Conservation (phyloP, 1,140 invertebrate genomes). For the Drosophila santomea region DNA sequence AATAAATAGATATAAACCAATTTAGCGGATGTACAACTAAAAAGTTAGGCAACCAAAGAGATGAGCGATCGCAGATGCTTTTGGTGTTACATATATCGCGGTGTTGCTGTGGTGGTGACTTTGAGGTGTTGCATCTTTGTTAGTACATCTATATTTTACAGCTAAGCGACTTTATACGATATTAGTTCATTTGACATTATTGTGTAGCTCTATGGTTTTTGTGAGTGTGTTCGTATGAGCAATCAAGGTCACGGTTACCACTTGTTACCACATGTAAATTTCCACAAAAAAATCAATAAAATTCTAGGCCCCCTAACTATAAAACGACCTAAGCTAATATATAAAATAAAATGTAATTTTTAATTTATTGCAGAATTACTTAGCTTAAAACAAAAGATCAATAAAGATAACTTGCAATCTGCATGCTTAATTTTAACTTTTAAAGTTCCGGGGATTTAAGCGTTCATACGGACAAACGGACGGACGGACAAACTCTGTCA, state of each 20-base stretch:
- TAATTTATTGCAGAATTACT: too few species aligned
- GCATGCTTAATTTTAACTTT: too few species aligned
- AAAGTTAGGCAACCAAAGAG: slow-evolving; percentile 24
- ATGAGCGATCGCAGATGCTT: slow-evolving; percentile 53
- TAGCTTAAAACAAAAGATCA: too few species aligned
- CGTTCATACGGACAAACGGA: too few species aligned
- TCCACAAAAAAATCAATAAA: too few species aligned
- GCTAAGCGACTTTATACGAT: slow-evolving; percentile 42
- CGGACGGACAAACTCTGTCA: too few species aligned
- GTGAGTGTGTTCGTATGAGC: background rate
- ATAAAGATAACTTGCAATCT: too few species aligned
- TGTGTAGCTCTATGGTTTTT: background rate
- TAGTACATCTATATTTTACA: slow-evolving; percentile 41
- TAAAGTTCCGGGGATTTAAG: too few species aligned
- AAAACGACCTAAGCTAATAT: background rate
- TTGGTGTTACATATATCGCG: slow-evolving; percentile 24
- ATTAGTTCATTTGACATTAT: slow-evolving; percentile 18
- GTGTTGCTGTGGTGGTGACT: slow-evolving; percentile 29
- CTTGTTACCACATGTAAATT: background rate
- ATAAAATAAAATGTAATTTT: too few species aligned
- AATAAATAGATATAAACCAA: slow-evolving; percentile 37
- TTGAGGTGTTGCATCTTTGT: slow-evolving; percentile 25
- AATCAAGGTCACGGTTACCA: slow-evolving; percentile 5
- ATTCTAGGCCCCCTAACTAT: background rate
- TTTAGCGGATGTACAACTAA: slow-evolving; percentile 37